Evolutionary conservation across 1,140 invertebrate species (phyloP).

Genomic region (Stegodyphus dumicola): DNA sequence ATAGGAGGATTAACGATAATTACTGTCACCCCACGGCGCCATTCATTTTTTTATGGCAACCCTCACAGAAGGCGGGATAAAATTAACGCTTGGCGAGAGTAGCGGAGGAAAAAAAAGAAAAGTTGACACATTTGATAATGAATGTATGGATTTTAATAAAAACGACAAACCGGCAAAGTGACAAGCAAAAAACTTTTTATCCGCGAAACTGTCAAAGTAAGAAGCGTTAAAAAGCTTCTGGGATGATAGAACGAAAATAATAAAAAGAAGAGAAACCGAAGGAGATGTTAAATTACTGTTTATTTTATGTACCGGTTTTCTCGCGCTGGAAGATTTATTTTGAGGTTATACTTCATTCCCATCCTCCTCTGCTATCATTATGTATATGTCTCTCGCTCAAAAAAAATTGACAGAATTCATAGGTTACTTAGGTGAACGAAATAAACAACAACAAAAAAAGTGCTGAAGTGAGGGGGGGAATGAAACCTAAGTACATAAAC

Average conservation of each 20-base stretch:
- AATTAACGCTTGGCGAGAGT: slow-evolving; percentile 31
- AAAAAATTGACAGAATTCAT: too few relatives aligned
- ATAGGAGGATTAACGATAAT: slow-evolving; percentile 59
- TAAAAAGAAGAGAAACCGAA: neutral
- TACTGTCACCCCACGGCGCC: slow-evolving; percentile 54
- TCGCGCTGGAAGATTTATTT: neutral
- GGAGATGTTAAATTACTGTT: slow-evolving; percentile 18
- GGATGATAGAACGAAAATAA: neutral
- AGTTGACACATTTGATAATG: slow-evolving; percentile 60
- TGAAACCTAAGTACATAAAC: too few relatives aligned
- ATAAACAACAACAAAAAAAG: too few relatives aligned
- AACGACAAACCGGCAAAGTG: slow-evolving; percentile 29
- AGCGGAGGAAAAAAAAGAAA: neutral
- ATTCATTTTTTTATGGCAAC: slow-evolving; percentile 45
- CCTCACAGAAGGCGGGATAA: slow-evolving; percentile 9
- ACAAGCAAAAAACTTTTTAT: slow-evolving; percentile 14
- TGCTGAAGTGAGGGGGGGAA: too few relatives aligned
- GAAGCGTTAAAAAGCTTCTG: slow-evolving; percentile 8
- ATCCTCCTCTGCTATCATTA: neutral
- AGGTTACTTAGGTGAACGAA: too few relatives aligned
- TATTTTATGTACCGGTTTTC: slow-evolving; percentile 1
- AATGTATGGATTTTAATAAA: slow-evolving; percentile 60
- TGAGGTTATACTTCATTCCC: neutral
- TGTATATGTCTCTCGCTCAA: neutral
- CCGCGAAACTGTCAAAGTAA: slow-evolving; percentile 32